phyloP scores from a whole-genome alignment of 2,797 vertebrate species.

The Iguana delicatissima region DNA sequence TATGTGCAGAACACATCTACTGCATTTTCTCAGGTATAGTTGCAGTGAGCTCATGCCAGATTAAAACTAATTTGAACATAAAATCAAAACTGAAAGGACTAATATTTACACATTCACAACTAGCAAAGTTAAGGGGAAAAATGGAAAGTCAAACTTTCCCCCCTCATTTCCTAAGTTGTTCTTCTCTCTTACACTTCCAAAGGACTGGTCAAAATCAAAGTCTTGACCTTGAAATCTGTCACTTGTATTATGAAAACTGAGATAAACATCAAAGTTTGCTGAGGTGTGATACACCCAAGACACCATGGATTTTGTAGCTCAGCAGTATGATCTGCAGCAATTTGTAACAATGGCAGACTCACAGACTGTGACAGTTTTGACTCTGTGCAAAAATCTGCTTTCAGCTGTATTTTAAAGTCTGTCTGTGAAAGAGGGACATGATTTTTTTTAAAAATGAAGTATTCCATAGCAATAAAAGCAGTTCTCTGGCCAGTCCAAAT shows the following conservation, averaged over 20 bases:
- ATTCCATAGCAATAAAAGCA: conserved; percentile 42
- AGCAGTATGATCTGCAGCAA: conserved; percentile 5
- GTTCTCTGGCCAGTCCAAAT: conserved; percentile 15
- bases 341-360: conserved; percentile 9
- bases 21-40: not conserved
- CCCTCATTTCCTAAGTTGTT: not conserved
- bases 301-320: not conserved
- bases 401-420: conserved; percentile 34
- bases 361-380: not conserved
- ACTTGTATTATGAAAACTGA: not conserved
- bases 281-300: not conserved
- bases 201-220: not conserved
- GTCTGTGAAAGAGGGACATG: not conserved
- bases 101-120: not conserved
- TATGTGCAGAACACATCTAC: not conserved
- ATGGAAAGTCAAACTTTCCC: too few species aligned
- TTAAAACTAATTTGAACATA: not conserved
- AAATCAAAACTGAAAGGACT: not conserved
- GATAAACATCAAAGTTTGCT: not conserved
- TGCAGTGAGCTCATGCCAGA: not conserved
- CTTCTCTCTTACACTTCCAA: not conserved
- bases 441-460: conserved; percentile 17
- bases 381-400: conserved; percentile 14
- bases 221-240: not conserved
- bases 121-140: not conserved